phyloP scores from a whole-genome alignment of 2,888 invertebrate species.

The Pachydiplax longipennis region DNA sequence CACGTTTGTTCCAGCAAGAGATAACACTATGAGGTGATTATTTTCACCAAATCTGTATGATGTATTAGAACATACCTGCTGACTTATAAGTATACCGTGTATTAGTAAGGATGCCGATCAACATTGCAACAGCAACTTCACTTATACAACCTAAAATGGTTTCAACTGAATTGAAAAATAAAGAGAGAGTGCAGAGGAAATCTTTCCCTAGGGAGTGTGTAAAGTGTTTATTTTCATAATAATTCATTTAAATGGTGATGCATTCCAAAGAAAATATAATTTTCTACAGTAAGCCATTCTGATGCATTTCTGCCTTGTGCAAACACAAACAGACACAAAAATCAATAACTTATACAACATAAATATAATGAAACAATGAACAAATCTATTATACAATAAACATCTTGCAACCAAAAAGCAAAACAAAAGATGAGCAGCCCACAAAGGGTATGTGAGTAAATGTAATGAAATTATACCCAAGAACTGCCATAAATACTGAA shows the following conservation, averaged over 20 bases:
- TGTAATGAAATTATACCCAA: not conserved
- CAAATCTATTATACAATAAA: not conserved
- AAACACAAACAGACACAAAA: slow-evolving; percentile 2
- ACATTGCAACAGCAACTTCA: not conserved
- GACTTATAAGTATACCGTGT: not conserved
- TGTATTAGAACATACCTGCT: slow-evolving; percentile 20
- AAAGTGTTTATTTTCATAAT: not conserved
- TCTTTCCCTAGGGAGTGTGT: not conserved
- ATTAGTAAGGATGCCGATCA: slow-evolving; percentile 37
- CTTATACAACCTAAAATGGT: not conserved
- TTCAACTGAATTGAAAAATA: not conserved
- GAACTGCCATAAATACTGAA: too few species aligned
- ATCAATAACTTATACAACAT: not conserved
- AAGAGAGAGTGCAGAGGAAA: not conserved
- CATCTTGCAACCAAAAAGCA: not conserved
- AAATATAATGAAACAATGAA: not conserved
- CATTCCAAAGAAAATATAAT: not conserved
- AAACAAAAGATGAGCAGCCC: not conserved
- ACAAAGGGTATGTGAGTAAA: not conserved
- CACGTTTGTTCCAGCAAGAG: slow-evolving; percentile 37
- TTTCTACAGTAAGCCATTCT: slow-evolving; percentile 34
- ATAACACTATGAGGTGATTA: not conserved
- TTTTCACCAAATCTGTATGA: not conserved
- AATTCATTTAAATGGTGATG: not conserved
- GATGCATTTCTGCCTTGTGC: not conserved